Evolutionary conservation across 2,888 invertebrate genomes (phyloP).

Genomic region (Rambutsinella grinnellia): DNA sequence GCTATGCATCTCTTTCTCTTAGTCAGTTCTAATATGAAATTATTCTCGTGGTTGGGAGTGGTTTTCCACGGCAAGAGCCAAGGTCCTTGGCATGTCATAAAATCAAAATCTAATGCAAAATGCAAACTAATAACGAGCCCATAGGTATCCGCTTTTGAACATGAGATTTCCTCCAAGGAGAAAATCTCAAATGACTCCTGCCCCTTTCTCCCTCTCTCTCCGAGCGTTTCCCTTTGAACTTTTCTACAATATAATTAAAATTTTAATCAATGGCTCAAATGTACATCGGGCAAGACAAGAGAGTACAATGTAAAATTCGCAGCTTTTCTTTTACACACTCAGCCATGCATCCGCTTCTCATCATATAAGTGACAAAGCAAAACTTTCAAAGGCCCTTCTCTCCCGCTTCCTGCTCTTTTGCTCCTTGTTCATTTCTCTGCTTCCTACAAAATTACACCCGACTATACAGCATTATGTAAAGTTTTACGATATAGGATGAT

Average conservation of each 20-base stretch:
- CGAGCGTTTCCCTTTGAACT: constrained; percentile 55
- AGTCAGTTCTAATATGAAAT: too few species aligned
- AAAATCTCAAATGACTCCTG: constrained; percentile 47
- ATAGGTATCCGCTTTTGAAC: background rate
- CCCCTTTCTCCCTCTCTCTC: constrained; percentile 29
- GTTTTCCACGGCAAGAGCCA: too few species aligned
- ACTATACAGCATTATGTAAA: background rate
- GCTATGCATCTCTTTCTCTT: too few species aligned
- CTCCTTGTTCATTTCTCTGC: background rate
- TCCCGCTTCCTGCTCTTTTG: background rate
- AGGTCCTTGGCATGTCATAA: too few species aligned
- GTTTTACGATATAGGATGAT: background rate
- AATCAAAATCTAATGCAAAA: background rate
- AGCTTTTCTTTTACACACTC: background rate
- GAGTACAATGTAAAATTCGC: background rate
- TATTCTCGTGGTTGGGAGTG: too few species aligned
- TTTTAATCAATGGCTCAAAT: constrained; percentile 53
- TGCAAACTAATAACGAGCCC: too few species aligned
- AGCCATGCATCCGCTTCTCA: constrained; percentile 25
- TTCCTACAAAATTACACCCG: background rate
- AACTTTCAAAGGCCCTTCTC: constrained; percentile 17
- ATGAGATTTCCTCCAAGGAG: constrained; percentile 34
- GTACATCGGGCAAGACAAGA: background rate
- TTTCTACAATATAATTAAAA: constrained; percentile 52
- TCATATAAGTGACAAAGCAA: constrained; percentile 43